Base-by-base conservation (phyloP, 2,113 vertebrate species). In the Plecturocebus donacophilus region DNA sequence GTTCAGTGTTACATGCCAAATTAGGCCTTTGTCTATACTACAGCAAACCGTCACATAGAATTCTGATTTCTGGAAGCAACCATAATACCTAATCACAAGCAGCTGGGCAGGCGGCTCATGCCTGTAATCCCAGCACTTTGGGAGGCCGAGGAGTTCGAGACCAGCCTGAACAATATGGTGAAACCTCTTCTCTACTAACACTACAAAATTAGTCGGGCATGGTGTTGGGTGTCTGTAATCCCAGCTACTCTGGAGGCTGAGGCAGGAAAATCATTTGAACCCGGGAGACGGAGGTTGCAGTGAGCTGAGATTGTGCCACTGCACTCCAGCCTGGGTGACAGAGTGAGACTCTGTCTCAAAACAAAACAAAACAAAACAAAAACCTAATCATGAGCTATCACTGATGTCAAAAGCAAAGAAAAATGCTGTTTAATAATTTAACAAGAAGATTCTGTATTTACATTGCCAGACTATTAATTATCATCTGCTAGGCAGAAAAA, bases 351-450 rank as follows among this genome's bases (percentile, higher is more conserved):
- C 54, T 9, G 56, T 58, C 56, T 58, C 56, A 58, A 58, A 58
- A 58, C 56, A 58, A 56, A 56, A 56, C 54, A 21, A 56, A 56
- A 56, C 8, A 23, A 56, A 21, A 58, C 21, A 58, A 42, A 81
- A 92, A 25, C 56, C 27, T 71, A 45, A 19, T 32, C 87, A 73
- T 0, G 42, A 49, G 61, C 13, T 42, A 79, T 77, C 32, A 96
- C n/a, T 81, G 27, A 76, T 13, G 8, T 82, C 83, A 40, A 82
- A 83, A 66, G 90, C 52, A 85, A 25, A 49, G 35, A 32, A 86
- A 80, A 80, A 77, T 19, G 81, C 3, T 89, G 73, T 56, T 94
- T 32, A 75, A 61, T 70, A 71, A 56, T 23, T 81, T 45, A 82
- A 52, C 13, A 12, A 14, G 38, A 73, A 87, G 70, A 70, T 35